Evolutionary conservation across 2,888 invertebrate species (phyloP), one percentile per base, ranked within the genome.

Genomic region (Pseudoips prasinana): DNA sequence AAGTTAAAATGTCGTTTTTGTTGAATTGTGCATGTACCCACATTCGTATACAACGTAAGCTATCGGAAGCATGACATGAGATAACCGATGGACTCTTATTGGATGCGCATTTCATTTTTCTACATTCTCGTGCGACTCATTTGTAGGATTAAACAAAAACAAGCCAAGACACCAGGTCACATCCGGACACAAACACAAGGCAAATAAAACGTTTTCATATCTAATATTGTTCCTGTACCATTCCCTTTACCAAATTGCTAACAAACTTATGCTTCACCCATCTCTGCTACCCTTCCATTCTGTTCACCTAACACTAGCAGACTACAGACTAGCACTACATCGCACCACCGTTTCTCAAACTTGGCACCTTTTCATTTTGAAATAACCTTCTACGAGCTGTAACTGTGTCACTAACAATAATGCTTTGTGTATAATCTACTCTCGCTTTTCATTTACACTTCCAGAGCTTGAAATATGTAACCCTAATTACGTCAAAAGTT

Each of bases 41-140:
- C 10, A 43, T 26, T 22, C 28, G 8, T 22, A 34, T 34, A 46
- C 32, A 37, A 42, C 46, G 58, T n/a, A 64, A 64, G 73, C 73
- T 73, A 72, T 74, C 46, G 68, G 61, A 68, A 70, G 77, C 77
- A 76, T 78, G 55, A 20, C 20, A 20, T 20, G 73, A 65, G 50
- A 62, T 54, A 56, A 44, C 40, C 46, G 33, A 54, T 39, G 43
- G 47, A 49, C 36, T 59, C 58, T 63, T 59, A 66, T 69, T 78
- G 73, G 69, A 76, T 83, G 86, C 86, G 86, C 86, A 86, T 86
- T 86, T 86, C 86, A 86, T 86, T 86, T 80, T 42, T 50, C 39
- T 41, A 53, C 36, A 44, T 32, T 29, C 30, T 37, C 46, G 29
- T 31, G 32, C 32, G 35, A 46, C 41, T 53, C 39, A 35, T 53